These are phyloP conservation scores for Parochlus steinenii DNA, from an alignment of 2,888 invertebrate species.

Conservation along the genomic window DNA sequence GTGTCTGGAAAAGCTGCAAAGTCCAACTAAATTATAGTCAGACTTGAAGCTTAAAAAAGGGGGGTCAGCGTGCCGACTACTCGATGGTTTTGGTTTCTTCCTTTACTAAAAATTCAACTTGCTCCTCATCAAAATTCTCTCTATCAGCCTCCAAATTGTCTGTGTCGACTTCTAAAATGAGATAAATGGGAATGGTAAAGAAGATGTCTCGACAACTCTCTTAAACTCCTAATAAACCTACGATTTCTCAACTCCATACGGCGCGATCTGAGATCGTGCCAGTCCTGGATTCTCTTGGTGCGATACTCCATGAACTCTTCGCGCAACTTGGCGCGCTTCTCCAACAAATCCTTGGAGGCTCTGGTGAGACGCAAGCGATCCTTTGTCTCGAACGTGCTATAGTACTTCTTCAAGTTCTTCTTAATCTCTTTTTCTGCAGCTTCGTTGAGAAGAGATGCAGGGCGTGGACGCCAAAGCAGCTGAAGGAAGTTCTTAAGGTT, in stretches of 20 bases:
- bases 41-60: too few relatives aligned
- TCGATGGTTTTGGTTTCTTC: constrained; percentile 88
- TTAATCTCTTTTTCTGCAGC: constrained; percentile 88
- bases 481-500: constrained; percentile 88
- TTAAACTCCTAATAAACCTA: constrained; percentile 35
- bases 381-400: constrained; percentile 88
- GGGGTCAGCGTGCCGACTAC: too few relatives aligned
- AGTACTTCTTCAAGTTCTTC: constrained; percentile 95
- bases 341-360: constrained; percentile 88
- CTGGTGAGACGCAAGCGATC: constrained; percentile 84
- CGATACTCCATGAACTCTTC: constrained; percentile 73
- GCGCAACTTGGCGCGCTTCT: constrained; percentile 77
- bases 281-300: constrained; percentile 54
- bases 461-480: constrained; percentile 90
- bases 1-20: too few relatives aligned
- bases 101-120: constrained; percentile 95
- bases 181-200: constrained; percentile 16
- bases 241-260: constrained; percentile 75
- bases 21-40: too few relatives aligned
- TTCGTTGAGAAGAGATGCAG: constrained; percentile 63
- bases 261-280: constrained; percentile 58
- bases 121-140: constrained; percentile 81
- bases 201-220: constrained; percentile 9
- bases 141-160: constrained; percentile 76
- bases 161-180: constrained; percentile 71